These are phyloP conservation scores for Ammodytes dubius DNA, from an alignment of 2,113 vertebrate genomes.

Conservation along the genomic window DNA sequence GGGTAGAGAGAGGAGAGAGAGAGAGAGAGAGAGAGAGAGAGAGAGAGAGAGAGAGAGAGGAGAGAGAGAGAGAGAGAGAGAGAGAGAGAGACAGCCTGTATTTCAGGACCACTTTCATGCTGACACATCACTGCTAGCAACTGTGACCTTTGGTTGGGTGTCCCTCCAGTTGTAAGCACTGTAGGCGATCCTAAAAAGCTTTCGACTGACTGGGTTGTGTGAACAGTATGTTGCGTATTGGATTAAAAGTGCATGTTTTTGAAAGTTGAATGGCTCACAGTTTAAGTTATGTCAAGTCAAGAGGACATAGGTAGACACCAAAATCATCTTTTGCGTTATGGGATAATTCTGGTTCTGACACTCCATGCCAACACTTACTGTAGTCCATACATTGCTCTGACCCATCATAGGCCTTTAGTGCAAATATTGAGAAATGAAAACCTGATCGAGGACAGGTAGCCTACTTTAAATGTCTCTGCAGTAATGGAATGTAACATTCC, in stretches of 20 bases:
- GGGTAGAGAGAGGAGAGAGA: conserved; percentile 34
- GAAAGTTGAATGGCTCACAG: not conserved
- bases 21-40: conserved; percentile 31
- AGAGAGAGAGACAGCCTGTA: conserved; percentile 64
- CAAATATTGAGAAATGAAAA: not conserved
- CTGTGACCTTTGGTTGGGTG: conserved; percentile 78
- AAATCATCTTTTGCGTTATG: conserved; percentile 1
- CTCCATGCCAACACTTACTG: not conserved
- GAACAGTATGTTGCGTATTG: not conserved
- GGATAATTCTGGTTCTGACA: not conserved
- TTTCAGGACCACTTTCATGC: conserved; percentile 75
- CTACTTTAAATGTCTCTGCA: not conserved
- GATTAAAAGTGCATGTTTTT: not conserved
- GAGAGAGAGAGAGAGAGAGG: conserved; percentile 6
- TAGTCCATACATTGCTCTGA: not conserved
- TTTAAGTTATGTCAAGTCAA: not conserved
- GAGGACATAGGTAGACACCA: not conserved
- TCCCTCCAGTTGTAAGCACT: conserved; percentile 47
- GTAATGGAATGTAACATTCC: not conserved
- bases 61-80: conserved; percentile 7
- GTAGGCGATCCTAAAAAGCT: conserved; percentile 29
- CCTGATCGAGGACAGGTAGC: not conserved
- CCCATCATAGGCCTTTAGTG: not conserved
- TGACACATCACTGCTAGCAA: conserved; percentile 78
- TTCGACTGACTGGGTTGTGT: not conserved